A percentile compares a stretch with the other conserved stretches of the same genome.
Evolutionary conservation across 2,888 invertebrate genomes (phyloP).

Genomic region (Spisula subtruncata): DNA sequence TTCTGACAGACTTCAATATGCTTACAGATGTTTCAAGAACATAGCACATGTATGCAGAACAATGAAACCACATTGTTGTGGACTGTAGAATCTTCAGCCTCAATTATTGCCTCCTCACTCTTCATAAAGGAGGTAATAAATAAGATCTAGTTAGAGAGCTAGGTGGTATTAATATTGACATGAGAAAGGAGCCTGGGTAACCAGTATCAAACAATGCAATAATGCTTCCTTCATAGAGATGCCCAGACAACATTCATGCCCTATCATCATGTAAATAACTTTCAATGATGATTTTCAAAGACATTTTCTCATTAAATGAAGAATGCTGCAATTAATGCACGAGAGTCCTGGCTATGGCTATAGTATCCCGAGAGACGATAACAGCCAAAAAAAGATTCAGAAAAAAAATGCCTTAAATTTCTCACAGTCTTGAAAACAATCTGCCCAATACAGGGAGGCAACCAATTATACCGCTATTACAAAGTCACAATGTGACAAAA

Average conservation of each 20-base stretch:
- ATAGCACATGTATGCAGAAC: no score
- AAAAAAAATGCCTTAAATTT: not conserved
- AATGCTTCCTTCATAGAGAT: not conserved
- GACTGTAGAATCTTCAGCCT: no score
- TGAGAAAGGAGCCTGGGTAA: not conserved
- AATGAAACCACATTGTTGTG: no score
- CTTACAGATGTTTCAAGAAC: no score
- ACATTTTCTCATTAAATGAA: conserved; percentile 24
- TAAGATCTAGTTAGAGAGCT: not conserved
- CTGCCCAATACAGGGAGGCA: not conserved
- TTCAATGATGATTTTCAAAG: conserved; percentile 23
- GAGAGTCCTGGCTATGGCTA: not conserved
- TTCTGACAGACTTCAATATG: no score
- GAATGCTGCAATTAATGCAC: not conserved
- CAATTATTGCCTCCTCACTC: not conserved
- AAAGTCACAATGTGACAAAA: conserved; percentile 9
- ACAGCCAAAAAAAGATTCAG: not conserved
- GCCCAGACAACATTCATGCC: not conserved
- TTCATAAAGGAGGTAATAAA: not conserved
- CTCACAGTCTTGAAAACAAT: not conserved
- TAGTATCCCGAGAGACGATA: not conserved
- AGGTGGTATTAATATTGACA: not conserved
- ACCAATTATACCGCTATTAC: not conserved
- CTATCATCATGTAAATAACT: conserved; percentile 19
- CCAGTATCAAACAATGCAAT: not conserved